Conservation (phyloP, 2,797 vertebrate species). For the Lepilemur septentrionalis region DNA sequence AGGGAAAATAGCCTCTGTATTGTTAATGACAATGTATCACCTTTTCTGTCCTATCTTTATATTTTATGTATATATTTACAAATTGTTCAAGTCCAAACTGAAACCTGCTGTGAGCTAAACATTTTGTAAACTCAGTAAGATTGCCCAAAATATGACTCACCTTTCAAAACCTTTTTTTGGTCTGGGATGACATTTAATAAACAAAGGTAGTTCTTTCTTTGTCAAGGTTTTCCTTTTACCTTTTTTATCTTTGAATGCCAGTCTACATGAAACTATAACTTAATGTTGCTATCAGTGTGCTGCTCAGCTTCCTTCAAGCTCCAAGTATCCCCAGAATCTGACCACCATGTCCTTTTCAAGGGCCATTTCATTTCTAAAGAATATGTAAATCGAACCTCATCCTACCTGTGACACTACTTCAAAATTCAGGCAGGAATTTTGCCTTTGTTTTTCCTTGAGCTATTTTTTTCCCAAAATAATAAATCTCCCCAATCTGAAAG, state of each 20-base stretch:
- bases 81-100: slow-evolving; percentile 3
- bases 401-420: slow-evolving; percentile 24
- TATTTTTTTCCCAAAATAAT: slow-evolving; percentile 45
- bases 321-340: neutral
- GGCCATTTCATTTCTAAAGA: slow-evolving; percentile 48
- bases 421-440: slow-evolving; percentile 56
- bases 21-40: neutral
- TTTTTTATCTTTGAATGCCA: neutral
- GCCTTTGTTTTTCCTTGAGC: slow-evolving; percentile 64
- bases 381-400: slow-evolving; percentile 25
- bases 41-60: neutral
- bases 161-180: neutral
- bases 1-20: neutral
- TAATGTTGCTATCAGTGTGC: neutral
- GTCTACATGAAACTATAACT: neutral
- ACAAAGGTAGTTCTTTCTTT: slow-evolving; percentile 5
- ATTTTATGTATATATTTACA: slow-evolving; percentile 52
- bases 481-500: slow-evolving; percentile 62
- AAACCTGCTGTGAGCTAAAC: slow-evolving; percentile 40
- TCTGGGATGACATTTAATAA: neutral
- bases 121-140: neutral
- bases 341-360: neutral
- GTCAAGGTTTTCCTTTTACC: neutral
- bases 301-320: neutral
- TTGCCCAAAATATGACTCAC: neutral